Evolutionary conservation across 92 coral and sea anemone species (phyloP).

Genomic region (Phenganax stokvisi): DNA sequence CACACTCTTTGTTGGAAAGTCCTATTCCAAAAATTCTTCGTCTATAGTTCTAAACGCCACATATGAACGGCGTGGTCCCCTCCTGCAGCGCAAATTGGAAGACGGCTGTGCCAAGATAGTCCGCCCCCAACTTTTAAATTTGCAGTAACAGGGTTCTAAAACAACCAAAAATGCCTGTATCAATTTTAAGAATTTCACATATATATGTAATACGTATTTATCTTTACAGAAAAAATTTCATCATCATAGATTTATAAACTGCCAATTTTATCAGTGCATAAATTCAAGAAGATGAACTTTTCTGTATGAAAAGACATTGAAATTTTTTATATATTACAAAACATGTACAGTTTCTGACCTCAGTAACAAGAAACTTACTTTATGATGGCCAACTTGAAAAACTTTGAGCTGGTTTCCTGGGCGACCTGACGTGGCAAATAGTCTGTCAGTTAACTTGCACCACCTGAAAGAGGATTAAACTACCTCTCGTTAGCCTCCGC

Average conservation of each 20-base stretch:
- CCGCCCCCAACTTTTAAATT: slow-evolving; percentile 86
- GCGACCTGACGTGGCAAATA: slow-evolving; percentile 94
- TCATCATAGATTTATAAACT: too few relatives aligned
- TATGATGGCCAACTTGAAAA: slow-evolving; percentile 80
- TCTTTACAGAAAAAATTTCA: too few relatives aligned
- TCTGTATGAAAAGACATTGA: too few relatives aligned
- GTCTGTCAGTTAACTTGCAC: slow-evolving; percentile 70
- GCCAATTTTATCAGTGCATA: too few relatives aligned
- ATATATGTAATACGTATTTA: too few relatives aligned
- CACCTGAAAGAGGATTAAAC: slow-evolving; percentile 53
- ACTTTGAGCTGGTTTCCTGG: slow-evolving; percentile 94
- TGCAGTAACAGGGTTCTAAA: slow-evolving; percentile 79
- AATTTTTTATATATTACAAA: too few relatives aligned
- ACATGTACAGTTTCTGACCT: too few relatives aligned
- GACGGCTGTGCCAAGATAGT: slow-evolving; percentile 73
- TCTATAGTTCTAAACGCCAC: slow-evolving; percentile 81
- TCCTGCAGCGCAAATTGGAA: slow-evolving; percentile 88
- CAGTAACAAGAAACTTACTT: slow-evolving; percentile 35
- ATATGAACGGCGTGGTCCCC: slow-evolving; percentile 82
- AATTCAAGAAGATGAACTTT: too few relatives aligned
- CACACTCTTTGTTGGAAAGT: too few relatives aligned
- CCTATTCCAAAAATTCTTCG: not conserved
- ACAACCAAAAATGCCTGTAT: not conserved
- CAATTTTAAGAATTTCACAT: too few relatives aligned
- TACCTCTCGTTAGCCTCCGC: not conserved